Evolutionary conservation across 2,888 invertebrate species (phyloP), one percentile per base, ranked within the genome.

Genomic region (Ochropleura leucogaster): DNA sequence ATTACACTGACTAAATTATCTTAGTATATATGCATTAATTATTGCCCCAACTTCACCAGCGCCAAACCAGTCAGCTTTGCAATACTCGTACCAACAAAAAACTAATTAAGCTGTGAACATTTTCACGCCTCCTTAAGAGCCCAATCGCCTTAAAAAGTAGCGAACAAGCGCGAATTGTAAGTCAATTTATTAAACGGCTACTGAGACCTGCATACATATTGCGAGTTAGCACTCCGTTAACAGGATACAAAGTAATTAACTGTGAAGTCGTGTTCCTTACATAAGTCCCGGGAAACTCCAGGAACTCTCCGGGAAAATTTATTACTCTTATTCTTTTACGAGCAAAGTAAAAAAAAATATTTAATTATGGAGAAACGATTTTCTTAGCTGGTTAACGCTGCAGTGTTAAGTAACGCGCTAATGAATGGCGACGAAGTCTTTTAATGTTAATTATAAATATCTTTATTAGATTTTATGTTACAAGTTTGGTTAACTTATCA

Each of bases 201-300:
- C 72, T 86, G 87, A 86, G 86, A 88, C 89, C 85, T 89, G 89
- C 89, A 90, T 92, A 91, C 89, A 90, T 90, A 92, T 92, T 90
- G 89, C 90, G 85, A 92, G 91, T 94, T 92, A 92, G 91, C 92
- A 92, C 92, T 94, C 93, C 90, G 91, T 94, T 94, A 93, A 92
- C 90, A 86, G 89, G 92, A 91, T 90, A 93, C 94, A 91, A 93
- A 93, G 92, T 94, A 95, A 94, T 95, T 95, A 95, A 93, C 92
- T 89, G 88, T 85, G 88, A 92, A 92, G 87, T 88, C 89, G 89
- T 89, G 90, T 91, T 92, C 88, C 90, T 92, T 93, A 90, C 89
- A 89, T 67, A 83, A 90, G 87, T 89, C 84, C 86, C 76, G 82
- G 89, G 89, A 88, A 89, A 79, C 87, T 90, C 88, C 75, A 83